Evolutionary conservation across 1,140 invertebrate species (phyloP).

Genomic region (Monomorium pharaonis): DNA sequence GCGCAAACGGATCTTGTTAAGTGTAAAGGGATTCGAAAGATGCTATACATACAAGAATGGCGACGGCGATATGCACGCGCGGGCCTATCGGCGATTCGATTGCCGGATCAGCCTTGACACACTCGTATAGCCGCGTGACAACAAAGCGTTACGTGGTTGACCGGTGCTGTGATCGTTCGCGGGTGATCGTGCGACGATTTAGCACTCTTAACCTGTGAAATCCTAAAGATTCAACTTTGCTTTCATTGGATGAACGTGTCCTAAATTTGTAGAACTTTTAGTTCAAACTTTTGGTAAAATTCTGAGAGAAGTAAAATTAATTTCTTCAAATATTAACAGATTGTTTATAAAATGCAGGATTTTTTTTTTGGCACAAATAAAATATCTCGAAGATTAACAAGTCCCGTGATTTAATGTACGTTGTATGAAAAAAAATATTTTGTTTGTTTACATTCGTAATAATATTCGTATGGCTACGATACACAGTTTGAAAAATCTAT

Average conservation of each 20-base stretch:
- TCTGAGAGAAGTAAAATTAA: neutral
- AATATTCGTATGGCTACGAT: too few relatives aligned
- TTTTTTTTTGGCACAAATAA: neutral
- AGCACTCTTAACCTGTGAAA: neutral
- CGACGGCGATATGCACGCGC: constrained; percentile 1
- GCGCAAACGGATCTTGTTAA: neutral
- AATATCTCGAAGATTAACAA: neutral
- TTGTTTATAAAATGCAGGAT: neutral
- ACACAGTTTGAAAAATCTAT: too few relatives aligned
- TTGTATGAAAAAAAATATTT: neutral
- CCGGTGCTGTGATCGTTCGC: neutral
- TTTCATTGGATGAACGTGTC: neutral
- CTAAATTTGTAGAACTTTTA: neutral
- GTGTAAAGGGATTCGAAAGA: constrained; percentile 2
- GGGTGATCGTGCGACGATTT: neutral
- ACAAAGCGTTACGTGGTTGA: constrained; percentile 39
- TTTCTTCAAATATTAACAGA: neutral
- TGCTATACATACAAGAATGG: neutral
- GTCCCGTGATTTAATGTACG: neutral
- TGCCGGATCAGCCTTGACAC: constrained; percentile 60
- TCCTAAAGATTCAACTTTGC: neutral
- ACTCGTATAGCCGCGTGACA: constrained; percentile 37
- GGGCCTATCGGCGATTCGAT: constrained; percentile 35
- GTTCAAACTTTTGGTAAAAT: neutral
- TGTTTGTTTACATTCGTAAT: neutral